A percentile compares a stretch with the other conserved stretches of the same genome.
Conservation (phyloP, 2,113 vertebrate species). For the Paedocypris sp. region DNA sequence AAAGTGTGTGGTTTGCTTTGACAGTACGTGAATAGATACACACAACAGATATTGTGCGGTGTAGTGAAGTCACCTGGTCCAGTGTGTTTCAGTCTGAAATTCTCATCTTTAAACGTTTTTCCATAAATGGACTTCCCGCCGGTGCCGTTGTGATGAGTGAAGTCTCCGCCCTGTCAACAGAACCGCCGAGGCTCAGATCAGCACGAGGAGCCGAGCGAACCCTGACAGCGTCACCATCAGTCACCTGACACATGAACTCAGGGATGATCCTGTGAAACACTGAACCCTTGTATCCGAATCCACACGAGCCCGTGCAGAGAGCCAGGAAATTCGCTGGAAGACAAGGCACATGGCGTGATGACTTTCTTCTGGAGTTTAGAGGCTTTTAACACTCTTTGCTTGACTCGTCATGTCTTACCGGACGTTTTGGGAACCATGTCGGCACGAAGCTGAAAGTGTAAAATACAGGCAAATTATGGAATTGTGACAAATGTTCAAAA, state of each 20-base stretch:
- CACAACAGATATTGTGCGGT: background rate
- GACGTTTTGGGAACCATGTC: constrained; percentile 86
- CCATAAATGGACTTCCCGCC: constrained; percentile 95
- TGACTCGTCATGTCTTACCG: constrained; percentile 52
- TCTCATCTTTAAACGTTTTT: constrained; percentile 84
- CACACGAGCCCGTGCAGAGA: constrained; percentile 82
- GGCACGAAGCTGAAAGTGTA: constrained; percentile 72
- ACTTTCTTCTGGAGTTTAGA: too few species aligned
- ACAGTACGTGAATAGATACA: background rate
- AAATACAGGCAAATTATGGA: constrained; percentile 13
- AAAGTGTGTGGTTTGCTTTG: too few species aligned
- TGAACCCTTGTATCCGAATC: constrained; percentile 88
- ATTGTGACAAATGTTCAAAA: background rate
- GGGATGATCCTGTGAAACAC: constrained; percentile 89
- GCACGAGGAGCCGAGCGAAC: too few species aligned
- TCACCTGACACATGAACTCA: constrained; percentile 94
- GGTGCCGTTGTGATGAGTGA: constrained; percentile 83
- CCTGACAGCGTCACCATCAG: background rate
- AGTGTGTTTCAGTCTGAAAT: constrained; percentile 81
- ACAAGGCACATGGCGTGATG: background rate
- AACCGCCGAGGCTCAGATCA: too few species aligned
- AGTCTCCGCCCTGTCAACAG: constrained; percentile 78
- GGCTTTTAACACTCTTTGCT: background rate
- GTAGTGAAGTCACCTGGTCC: constrained; percentile 66
- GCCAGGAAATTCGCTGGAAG: constrained; percentile 81